These are phyloP conservation scores for Coluber constrictor DNA, from an alignment of 2,797 vertebrate genomes.

Conservation along the genomic window DNA sequence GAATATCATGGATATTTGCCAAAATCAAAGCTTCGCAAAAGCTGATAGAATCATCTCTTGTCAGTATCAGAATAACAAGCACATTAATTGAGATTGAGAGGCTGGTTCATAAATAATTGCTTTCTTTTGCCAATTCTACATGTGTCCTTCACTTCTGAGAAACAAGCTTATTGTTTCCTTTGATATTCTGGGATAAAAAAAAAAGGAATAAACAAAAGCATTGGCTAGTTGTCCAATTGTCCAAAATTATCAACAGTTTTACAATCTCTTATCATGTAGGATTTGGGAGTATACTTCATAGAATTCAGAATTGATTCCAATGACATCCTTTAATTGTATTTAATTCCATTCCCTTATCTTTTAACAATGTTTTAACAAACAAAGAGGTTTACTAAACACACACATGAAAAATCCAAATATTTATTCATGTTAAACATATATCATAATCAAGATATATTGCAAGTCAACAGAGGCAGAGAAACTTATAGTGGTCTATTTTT, in stretches of 20 bases:
- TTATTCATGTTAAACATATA: background rate
- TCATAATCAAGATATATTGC: background rate
- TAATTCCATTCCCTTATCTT: background rate
- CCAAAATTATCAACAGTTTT: background rate
- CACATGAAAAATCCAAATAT: background rate
- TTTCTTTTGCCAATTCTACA: background rate
- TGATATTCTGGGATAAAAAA: background rate
- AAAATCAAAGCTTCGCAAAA: background rate
- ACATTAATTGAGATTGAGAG: background rate
- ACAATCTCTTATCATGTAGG: background rate
- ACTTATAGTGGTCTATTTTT: background rate
- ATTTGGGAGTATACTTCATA: background rate
- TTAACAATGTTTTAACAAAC: background rate
- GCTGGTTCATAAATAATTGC: background rate
- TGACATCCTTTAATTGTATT: background rate
- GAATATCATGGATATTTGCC: background rate
- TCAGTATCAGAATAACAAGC: background rate
- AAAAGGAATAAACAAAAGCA: background rate
- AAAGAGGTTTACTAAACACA: background rate
- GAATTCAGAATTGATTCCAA: background rate
- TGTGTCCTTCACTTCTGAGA: background rate
- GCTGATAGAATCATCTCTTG: background rate
- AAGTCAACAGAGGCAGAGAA: background rate
- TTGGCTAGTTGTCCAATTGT: background rate
- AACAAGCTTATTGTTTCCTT: background rate